Base-by-base conservation (phyloP, 1,140 invertebrate genomes). In the Sesamia nonagrioides region DNA sequence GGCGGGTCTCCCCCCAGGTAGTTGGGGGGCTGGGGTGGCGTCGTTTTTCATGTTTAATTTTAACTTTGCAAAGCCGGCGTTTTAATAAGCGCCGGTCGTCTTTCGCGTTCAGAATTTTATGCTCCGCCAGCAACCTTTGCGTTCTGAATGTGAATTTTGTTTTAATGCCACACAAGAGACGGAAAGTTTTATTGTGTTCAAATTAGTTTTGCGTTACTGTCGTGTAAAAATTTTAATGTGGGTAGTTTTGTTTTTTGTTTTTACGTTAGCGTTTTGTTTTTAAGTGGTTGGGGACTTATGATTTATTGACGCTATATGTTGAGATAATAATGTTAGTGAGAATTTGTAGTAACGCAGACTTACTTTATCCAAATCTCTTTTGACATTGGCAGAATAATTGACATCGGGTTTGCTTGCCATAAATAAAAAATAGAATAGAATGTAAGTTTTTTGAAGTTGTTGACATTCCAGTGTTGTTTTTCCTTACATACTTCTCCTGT, bases 31-130 rank as follows among this genome's bases (percentile, higher is more conserved):
- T 58, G 75, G 58, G 61, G 73, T 45, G 74, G 75, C 66, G 75
- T 84, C 92, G 91, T 94, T 93, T 94, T 94, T 94, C 93, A 93
- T 93, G 92, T 94, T 94, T 93, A 93, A 94, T 94, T 94, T 94
- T 92, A 94, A 94, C 93, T 93, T 94, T 87, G 89, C 89, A 89
- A 90, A 88, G 88, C 88, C 85, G 86, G 88, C 86, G 90, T 92
- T 93, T 94, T 94, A 94, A 94, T 94, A 94, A 92, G 89, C 89
- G 87, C 84, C 69, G 52, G 69, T 72, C 89, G 88, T 93, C 91
- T 93, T 93, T 93, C 86, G 84, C 79, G 86, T 89, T 88, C 84
- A 87, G 87, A 92, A 90, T 93, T 93, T 92, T 92, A 90, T 88
- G 86, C 87, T 73, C 79, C 79, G 76, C 73, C 37, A 82, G 77